Evolutionary conservation across 2,888 invertebrate species (phyloP).

Genomic region (Hermaeophaga mercurialis): DNA sequence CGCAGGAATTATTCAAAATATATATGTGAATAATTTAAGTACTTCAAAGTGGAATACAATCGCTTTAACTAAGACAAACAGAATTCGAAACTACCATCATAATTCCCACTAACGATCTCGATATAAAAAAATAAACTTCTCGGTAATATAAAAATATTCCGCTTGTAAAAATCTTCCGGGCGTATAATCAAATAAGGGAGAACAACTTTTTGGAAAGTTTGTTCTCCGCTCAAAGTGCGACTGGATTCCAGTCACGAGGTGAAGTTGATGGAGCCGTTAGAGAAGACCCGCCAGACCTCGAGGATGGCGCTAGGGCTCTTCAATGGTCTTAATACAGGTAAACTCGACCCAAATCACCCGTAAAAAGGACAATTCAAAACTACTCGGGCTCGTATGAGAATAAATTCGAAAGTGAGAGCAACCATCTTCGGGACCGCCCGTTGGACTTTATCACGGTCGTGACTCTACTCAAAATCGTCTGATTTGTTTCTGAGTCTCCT

Average conservation of each 20-base stretch:
- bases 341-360: slow-evolving; percentile 42
- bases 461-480: slow-evolving; percentile 23
- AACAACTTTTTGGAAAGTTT: not conserved
- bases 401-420: slow-evolving; percentile 30
- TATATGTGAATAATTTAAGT: too few species aligned
- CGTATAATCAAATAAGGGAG: not conserved
- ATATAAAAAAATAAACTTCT: too few species aligned
- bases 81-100: too few species aligned
- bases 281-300: slow-evolving; percentile 36
- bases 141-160: too few species aligned
- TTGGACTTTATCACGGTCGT: slow-evolving; percentile 28
- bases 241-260: slow-evolving; percentile 39
- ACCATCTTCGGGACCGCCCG: slow-evolving; percentile 19
- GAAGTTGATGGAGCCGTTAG: slow-evolving; percentile 40
- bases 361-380: slow-evolving; percentile 43
- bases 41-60: too few species aligned
- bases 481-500: slow-evolving; percentile 10
- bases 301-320: slow-evolving; percentile 37
- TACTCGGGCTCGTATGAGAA: slow-evolving; percentile 32
- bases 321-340: slow-evolving; percentile 42
- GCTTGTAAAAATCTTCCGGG: too few species aligned
- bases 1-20: too few species aligned
- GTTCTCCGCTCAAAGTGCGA: slow-evolving; percentile 2
- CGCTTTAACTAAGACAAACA: too few species aligned
- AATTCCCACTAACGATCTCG: too few species aligned